Conservation (phyloP, 2,888 invertebrate genomes). For the Drosophila nigricruria region DNA sequence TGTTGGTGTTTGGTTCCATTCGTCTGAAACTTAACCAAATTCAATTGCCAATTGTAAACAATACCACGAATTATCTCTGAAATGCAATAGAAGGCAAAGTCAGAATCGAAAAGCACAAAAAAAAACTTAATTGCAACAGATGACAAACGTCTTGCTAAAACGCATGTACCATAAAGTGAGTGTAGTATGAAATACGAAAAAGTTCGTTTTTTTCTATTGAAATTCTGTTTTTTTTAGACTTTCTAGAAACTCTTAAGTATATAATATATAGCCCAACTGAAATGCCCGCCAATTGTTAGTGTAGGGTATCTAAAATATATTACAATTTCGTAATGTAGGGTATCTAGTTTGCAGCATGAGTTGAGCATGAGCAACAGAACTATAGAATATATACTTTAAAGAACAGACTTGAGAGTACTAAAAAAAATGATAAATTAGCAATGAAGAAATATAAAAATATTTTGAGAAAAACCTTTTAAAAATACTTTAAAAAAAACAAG, state of each 20-base stretch:
- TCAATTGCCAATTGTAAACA: conserved; percentile 8
- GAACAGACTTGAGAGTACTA: no score
- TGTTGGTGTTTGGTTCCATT: conserved; percentile 36
- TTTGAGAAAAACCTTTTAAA: no score
- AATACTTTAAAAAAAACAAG: no score
- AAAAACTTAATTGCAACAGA: conserved; percentile 8
- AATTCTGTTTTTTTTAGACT: neutral
- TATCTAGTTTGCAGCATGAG: neutral
- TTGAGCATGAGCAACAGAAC: no score
- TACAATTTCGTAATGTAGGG: neutral
- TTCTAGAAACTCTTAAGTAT: neutral
- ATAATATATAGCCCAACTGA: neutral
- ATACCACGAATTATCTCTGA: conserved; percentile 23
- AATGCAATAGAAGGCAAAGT: neutral
- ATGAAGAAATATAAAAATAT: no score
- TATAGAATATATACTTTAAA: no score
- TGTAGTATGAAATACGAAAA: neutral
- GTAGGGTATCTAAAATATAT: neutral
- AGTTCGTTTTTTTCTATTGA: neutral
- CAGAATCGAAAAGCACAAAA: neutral
- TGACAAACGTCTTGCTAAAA: neutral
- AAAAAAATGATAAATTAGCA: no score
- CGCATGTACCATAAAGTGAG: neutral
- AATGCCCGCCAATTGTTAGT: neutral
- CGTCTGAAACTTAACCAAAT: conserved; percentile 18